A percentile compares a stretch with the other conserved stretches of the same genome.
phyloP scores from a whole-genome alignment of 2,888 invertebrate genomes.

The Leucozona laternaria region DNA sequence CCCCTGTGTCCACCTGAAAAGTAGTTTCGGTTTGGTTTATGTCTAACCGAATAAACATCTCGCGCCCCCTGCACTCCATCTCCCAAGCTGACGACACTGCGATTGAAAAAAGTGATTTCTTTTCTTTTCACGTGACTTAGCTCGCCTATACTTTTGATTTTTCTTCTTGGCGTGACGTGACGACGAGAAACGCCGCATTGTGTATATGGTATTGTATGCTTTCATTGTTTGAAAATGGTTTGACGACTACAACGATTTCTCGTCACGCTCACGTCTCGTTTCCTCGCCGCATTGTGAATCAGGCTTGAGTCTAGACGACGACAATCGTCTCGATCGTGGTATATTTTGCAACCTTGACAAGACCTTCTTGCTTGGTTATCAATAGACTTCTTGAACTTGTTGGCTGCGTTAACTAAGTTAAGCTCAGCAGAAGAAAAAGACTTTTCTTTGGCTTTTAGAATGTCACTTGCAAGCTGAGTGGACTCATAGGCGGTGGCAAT shows the following conservation, averaged over 20 bases:
- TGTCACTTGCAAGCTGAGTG: neutral
- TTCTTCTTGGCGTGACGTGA: no score
- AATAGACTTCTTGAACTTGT: neutral
- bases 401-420: neutral
- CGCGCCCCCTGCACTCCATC: neutral
- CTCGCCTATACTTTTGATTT: neutral
- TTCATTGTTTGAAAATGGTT: no score
- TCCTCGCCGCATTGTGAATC: no score
- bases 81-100: slow-evolving; percentile 6
- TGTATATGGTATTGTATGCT: no score
- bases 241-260: neutral
- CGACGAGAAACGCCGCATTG: no score
- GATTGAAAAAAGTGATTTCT: neutral
- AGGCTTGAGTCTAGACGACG: no score
- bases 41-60: slow-evolving; percentile 5
- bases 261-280: neutral
- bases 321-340: no score
- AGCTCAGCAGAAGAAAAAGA: neutral
- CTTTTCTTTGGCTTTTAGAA: slow-evolving; percentile 16
- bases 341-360: neutral
- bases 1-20: slow-evolving; percentile 58
- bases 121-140: neutral
- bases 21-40: slow-evolving; percentile 22
- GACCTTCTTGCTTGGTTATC: neutral
- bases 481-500: no score